Conservation (phyloP, 2,888 invertebrate genomes). For the Monochamus alternatus region DNA sequence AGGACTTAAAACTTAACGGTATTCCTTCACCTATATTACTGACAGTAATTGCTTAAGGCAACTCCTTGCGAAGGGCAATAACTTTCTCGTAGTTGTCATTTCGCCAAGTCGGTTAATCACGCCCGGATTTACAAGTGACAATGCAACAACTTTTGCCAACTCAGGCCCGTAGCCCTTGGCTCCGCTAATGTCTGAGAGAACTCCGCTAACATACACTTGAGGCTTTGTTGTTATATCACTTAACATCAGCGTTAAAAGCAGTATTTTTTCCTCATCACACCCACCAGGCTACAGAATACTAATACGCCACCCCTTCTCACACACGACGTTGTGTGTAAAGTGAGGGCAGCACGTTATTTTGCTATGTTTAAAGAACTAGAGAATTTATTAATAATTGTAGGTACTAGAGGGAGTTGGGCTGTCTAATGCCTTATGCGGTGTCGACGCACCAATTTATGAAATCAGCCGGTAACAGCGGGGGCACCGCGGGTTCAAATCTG, state of each 20-base stretch:
- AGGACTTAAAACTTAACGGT: slow-evolving; percentile 30
- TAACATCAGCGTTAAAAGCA: slow-evolving; percentile 10
- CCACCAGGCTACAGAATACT: too few species aligned
- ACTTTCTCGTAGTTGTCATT: slow-evolving; percentile 39
- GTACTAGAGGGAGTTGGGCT: slow-evolving; percentile 33
- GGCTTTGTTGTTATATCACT: too few species aligned
- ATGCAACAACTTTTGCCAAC: slow-evolving; percentile 29
- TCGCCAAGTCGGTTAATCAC: slow-evolving; percentile 38
- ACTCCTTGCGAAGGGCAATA: slow-evolving; percentile 35
- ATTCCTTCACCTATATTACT: slow-evolving; percentile 34
- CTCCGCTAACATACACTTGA: too few species aligned
- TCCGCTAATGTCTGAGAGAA: neutral
- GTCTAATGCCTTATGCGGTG: slow-evolving; percentile 42
- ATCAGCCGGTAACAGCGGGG: slow-evolving; percentile 54
- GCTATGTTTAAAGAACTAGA: too few species aligned
- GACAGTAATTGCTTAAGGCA: slow-evolving; percentile 39
- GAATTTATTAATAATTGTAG: slow-evolving; percentile 23
- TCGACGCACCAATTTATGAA: slow-evolving; percentile 55
- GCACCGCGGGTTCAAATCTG: slow-evolving; percentile 49
- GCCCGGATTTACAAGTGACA: slow-evolving; percentile 39
- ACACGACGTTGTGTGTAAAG: too few species aligned
- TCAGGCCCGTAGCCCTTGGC: neutral
- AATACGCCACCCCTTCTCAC: too few species aligned
- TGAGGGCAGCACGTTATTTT: too few species aligned
- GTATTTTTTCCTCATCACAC: too few species aligned